Base-by-base conservation (phyloP, 1,140 invertebrate genomes). In the Chymomyza costata region DNA sequence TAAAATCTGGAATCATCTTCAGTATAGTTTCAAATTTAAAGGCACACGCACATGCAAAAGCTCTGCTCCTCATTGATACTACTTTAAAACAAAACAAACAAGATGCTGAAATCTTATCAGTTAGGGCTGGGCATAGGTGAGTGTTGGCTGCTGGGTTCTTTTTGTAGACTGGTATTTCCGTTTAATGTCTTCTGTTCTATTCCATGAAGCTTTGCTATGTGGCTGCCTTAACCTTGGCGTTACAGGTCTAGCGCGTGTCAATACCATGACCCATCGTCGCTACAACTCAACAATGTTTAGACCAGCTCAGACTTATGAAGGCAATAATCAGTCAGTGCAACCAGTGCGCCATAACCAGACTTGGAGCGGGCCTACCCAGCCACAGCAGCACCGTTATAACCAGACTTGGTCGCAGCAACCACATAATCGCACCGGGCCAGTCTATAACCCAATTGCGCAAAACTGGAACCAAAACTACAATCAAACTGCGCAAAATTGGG, bases 91-190 rank as follows among this genome's bases (percentile, higher is more conserved):
- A n/a, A n/a, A n/a, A n/a, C 15, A 8, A 13, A 19, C 10, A 53
- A 37, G 14, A 74, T 74, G 65, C 8, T 54, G 8, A 56, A 52
- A 11, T 31, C 49, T 39, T 54, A 61, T 63, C 52, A 65, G 28
- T 30, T 65, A 21, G 34, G 43, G 18, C 19, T 51, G 30, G 63
- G 39, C 30, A 35, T 65, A 43, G 70, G 70, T 74, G n/a, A n/a
- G n/a, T n/a, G n/a, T n/a, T n/a, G n/a, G n/a, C n/a, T n/a, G n/a
- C n/a, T n/a, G n/a, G n/a, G n/a, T n/a, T n/a, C n/a, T n/a, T n/a
- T n/a, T n/a, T n/a, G n/a, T 61, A 11, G 44, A 15, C 21, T 49
- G 6, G 10, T 30, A 16, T 3, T 41, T 35, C 15, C 17, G 5
- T 40, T 14, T 30, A 13, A 51, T 13, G 40, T 21, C 19, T 51